Evolutionary conservation across 1,140 invertebrate genomes (phyloP), one percentile per base, ranked within the genome.

Genomic region (Sarcophaga bullata): DNA sequence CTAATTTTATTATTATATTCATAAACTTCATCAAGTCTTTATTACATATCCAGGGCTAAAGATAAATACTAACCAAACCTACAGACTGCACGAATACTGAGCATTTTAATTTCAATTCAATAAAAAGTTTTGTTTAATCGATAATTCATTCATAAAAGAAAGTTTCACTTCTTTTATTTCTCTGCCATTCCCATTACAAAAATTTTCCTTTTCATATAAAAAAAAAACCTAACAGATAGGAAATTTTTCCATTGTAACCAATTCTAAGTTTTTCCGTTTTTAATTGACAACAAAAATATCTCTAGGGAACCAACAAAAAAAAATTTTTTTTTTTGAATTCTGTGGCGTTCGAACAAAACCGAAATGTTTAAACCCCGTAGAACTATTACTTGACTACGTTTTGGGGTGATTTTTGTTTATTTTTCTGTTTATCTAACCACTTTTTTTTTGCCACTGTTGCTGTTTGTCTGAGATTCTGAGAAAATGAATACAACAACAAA

Each of bases 241-340:
- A 37, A 37, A 37, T 37, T 37, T 37, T 37, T 37, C 25, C 25
- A 37, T 37, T 37, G 25, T 37, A 37, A 37, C 25, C 25, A 37
- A 37, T 37, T 37, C 25, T 4, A 85, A 84, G 84, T 84, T 84
- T 68, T 68, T 15, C 19, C 10, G 6, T 68, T 68, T 25, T 68
- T n/a, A 68, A 68, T 19, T 19, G 62, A 68, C 62, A 85, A 87
- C 87, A 87, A 87, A 37, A 37, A 86, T 68, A 68, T 58, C 62
- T 68, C 62, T 25, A 68, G 62, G 62, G 62, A 68, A 68, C 5
- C 17, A 68, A 68, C 62, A 68, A 19, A 68, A 25, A 68, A 68
- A 68, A 37, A 37, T 37, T 25, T 17, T 10, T 68, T 68, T 19
- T 10, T 68, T 68, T 19, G 62, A 68, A 68, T 68, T 68, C 19